Evolutionary conservation across 2,113 vertebrate species (phyloP).

Genomic region (Pristiophorus japonicus): DNA sequence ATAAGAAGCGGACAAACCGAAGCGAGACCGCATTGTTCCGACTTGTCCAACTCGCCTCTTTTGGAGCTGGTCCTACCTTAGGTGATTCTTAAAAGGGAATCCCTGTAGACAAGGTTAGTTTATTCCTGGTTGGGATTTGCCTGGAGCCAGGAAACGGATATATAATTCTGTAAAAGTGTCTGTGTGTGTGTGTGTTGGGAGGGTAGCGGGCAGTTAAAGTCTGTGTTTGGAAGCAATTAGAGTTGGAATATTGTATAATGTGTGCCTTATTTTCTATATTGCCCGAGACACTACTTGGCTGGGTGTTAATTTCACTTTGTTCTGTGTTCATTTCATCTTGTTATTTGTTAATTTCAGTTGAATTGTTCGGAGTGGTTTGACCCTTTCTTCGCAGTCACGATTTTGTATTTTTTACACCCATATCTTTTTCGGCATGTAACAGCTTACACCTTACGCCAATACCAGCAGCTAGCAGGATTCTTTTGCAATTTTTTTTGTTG

Average conservation of each 20-base stretch:
- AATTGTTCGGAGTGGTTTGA: neutral
- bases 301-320: neutral
- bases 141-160: neutral
- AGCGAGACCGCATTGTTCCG: neutral
- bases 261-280: neutral
- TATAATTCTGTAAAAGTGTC: neutral
- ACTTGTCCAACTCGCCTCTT: neutral
- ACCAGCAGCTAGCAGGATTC: neutral
- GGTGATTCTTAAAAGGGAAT: slow-evolving; percentile 1
- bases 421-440: neutral
- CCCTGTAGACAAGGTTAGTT: neutral
- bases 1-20: neutral
- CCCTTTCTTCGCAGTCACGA: neutral
- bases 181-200: neutral
- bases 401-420: neutral
- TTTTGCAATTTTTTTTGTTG: neutral
- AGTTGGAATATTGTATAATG: neutral
- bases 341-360: neutral
- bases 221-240: too few relatives aligned
- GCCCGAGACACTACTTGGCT: neutral
- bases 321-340: neutral
- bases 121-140: neutral
- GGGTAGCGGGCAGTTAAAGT: too few relatives aligned
- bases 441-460: neutral
- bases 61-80: neutral